Evolutionary conservation across 92 coral and sea anemone genomes (phyloP).

Genomic region (Pocillopora grandis): DNA sequence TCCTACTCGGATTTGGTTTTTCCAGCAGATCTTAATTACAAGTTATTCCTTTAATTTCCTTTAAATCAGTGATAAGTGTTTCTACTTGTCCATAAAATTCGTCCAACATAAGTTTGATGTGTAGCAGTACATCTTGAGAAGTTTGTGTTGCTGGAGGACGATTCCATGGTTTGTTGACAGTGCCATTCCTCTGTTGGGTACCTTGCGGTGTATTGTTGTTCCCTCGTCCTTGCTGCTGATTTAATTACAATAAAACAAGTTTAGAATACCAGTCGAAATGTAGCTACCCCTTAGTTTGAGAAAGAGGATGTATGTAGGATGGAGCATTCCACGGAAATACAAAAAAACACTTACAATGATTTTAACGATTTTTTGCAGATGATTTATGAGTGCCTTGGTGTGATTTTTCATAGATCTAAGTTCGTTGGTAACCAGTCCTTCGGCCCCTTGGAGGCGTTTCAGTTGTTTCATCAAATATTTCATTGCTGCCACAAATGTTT

Average conservation of each 20-base stretch:
- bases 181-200: background rate
- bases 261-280: background rate
- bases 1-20: background rate
- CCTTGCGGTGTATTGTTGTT: background rate
- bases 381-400: background rate
- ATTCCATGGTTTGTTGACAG: background rate
- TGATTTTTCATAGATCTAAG: background rate
- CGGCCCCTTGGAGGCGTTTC: background rate
- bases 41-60: background rate
- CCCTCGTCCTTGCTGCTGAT: background rate
- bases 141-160: background rate
- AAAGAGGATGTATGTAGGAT: background rate
- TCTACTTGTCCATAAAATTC: background rate
- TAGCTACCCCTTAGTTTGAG: too few species aligned
- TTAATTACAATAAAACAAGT: background rate
- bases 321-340: background rate
- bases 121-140: background rate
- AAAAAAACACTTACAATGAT: background rate
- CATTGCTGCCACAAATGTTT: background rate
- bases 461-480: slow-evolving; percentile 1
- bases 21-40: slow-evolving; percentile 4
- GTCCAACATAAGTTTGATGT: slow-evolving; percentile 13
- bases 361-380: background rate
- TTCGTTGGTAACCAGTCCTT: background rate
- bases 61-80: background rate